Evolutionary conservation across 2,797 vertebrate genomes (phyloP).

Genomic region (Danio aesculapii): DNA sequence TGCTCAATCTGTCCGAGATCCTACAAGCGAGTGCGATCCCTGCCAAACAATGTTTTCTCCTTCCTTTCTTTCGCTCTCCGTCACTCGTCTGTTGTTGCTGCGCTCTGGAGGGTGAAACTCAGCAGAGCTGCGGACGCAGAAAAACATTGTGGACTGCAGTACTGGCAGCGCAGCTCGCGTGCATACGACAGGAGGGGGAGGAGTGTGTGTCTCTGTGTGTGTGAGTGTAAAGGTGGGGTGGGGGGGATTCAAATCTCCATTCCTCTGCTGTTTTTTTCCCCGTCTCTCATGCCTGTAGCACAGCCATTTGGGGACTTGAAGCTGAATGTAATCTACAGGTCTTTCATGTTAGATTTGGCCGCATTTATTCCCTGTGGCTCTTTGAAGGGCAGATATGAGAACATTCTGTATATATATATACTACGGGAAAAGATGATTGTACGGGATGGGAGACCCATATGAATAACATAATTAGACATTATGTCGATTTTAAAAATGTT

Average conservation of each 20-base stretch:
- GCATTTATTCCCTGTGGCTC: constrained; percentile 14
- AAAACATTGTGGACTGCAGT: constrained; percentile 65
- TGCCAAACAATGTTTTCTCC: constrained; percentile 16
- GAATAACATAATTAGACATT: no score
- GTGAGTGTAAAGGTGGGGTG: constrained; percentile 12
- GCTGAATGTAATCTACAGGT: constrained; percentile 37
- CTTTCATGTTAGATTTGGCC: constrained; percentile 42
- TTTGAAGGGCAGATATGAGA: constrained; percentile 37
- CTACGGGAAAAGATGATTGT: neutral
- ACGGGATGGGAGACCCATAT: no score
- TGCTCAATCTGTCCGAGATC: neutral
- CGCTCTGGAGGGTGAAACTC: constrained; percentile 49
- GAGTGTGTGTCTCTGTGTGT: constrained; percentile 30
- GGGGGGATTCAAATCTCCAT: constrained; percentile 5
- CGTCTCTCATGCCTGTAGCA: constrained; percentile 43
- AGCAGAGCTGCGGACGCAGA: constrained; percentile 44
- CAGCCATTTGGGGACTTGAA: constrained; percentile 48
- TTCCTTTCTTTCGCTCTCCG: constrained; percentile 3
- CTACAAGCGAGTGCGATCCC: constrained; percentile 19
- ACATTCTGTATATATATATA: constrained; percentile 11
- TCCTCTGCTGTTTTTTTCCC: constrained; percentile 40
- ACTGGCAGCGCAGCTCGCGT: constrained; percentile 50
- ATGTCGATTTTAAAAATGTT: no score
- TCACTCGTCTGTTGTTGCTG: constrained; percentile 31
- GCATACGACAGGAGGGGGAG: constrained; percentile 48